A percentile compares a stretch with the other conserved stretches of the same genome.
Conservation (phyloP, 2,888 invertebrate species). For the Liposcelis brunnea region DNA sequence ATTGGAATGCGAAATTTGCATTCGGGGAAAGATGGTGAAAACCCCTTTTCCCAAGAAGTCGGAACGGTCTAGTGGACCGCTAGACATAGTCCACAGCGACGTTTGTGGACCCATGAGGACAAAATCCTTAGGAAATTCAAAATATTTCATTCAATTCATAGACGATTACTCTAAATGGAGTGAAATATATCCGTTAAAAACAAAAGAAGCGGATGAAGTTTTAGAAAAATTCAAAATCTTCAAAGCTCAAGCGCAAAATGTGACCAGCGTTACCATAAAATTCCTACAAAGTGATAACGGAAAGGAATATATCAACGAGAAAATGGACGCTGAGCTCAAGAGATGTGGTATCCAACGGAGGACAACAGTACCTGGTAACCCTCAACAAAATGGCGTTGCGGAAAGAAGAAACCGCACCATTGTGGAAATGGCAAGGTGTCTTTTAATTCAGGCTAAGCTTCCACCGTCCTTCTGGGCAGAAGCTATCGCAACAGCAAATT, state of each 20-base stretch:
- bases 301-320: background rate
- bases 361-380: conserved; percentile 13
- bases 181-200: conserved; percentile 1
- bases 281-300: conserved; percentile 2
- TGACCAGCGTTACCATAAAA: conserved; percentile 8
- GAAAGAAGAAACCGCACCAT: conserved; percentile 18
- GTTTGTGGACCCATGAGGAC: background rate
- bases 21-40: background rate
- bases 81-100: background rate
- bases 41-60: background rate
- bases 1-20: conserved; percentile 3
- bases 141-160: conserved; percentile 5
- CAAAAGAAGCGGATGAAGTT: conserved; percentile 7
- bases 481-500: conserved; percentile 18
- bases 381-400: conserved; percentile 16
- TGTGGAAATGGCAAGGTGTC: conserved; percentile 18
- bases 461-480: conserved; percentile 20
- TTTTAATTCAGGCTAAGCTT: conserved; percentile 18
- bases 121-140: background rate
- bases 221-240: conserved; percentile 6
- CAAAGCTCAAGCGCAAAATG: conserved; percentile 2
- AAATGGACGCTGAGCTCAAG: background rate
- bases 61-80: background rate
- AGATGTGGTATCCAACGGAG: background rate
- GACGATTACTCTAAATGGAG: conserved; percentile 2